Evolutionary conservation across 1,140 invertebrate species (phyloP), one percentile per base, ranked within the genome.

Genomic region (Ectropis grisescens): DNA sequence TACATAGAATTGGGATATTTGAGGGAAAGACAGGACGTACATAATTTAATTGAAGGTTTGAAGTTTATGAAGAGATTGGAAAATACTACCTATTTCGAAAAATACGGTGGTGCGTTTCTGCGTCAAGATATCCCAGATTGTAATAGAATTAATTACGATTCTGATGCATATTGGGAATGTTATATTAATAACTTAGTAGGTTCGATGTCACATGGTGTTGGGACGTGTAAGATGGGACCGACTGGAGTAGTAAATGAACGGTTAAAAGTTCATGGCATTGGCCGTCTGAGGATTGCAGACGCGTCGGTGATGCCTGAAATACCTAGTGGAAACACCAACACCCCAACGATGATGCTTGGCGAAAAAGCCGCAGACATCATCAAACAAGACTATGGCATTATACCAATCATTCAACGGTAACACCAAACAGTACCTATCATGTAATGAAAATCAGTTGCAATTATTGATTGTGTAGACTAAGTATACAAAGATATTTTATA

Each of bases 181-280:
- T 87, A 88, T 32, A 83, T 85, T 0, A 67, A 84, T 12, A 84
- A 87, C 42, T 84, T 89, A 6, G 91, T 91, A 0, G 86, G 89
- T 71, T 92, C 92, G 0, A 90, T 94, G 22, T 92, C 93, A 42
- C 94, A 96, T 43, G 91, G 91, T 75, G 90, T 89, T 1, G 90
- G 93, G 5, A 91, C 89, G 0, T 90, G 90, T 14, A 92, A 91
- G 62, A 96, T 96, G 94, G 94, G 93, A 0, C 86, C 87, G 0
- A 37, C 58, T 4, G 78, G 56, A 0, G 91, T 91, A 1, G 86
- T 91, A 1, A 88, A 93, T 62, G 84, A 88, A 0, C 59, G 85
- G 25, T 67, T 95, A 0, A 82, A 83, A 11, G 91, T 93, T 0
- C 70, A 88, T 49, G 87, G 89, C 0, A 75, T 91, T 1, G 45